phyloP scores from a whole-genome alignment of 2,797 vertebrate species.

The Microctenopoma steveboyesi region DNA sequence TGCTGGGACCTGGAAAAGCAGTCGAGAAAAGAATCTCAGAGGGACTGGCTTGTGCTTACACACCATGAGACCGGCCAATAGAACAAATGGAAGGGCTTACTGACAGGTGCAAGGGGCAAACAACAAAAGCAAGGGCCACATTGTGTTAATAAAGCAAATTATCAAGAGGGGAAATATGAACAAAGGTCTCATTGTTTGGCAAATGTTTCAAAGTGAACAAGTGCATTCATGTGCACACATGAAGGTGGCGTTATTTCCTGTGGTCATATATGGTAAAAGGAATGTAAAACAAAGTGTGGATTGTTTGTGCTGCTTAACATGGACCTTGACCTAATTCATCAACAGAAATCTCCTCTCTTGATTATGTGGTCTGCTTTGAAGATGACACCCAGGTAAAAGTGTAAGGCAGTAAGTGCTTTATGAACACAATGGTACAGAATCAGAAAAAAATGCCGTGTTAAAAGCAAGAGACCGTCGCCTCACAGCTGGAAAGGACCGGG shows the following conservation, averaged over 20 bases:
- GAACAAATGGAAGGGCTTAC: constrained; percentile 42
- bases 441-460: constrained; percentile 44
- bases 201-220: constrained; percentile 24
- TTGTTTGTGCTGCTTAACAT: constrained; percentile 49
- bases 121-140: constrained; percentile 52
- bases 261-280: constrained; percentile 37
- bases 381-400: constrained; percentile 65
- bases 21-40: constrained; percentile 73
- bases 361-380: constrained; percentile 64
- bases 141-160: constrained; percentile 61
- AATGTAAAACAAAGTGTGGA: constrained; percentile 35
- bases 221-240: not conserved
- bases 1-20: constrained; percentile 76
- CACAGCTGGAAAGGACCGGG: no score
- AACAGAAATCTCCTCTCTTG: constrained; percentile 44
- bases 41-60: constrained; percentile 78
- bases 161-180: constrained; percentile 28
- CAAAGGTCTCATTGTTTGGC: constrained; percentile 48
- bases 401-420: constrained; percentile 43
- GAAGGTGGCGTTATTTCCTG: constrained; percentile 19
- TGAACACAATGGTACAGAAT: constrained; percentile 51
- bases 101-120: constrained; percentile 46
- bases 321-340: constrained; percentile 71
- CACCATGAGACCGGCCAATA: constrained; percentile 70
- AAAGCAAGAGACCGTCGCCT: constrained; percentile 26